These are phyloP conservation scores for Columba livia DNA, from an alignment of 2,113 vertebrate genomes.

Conservation along the genomic window DNA sequence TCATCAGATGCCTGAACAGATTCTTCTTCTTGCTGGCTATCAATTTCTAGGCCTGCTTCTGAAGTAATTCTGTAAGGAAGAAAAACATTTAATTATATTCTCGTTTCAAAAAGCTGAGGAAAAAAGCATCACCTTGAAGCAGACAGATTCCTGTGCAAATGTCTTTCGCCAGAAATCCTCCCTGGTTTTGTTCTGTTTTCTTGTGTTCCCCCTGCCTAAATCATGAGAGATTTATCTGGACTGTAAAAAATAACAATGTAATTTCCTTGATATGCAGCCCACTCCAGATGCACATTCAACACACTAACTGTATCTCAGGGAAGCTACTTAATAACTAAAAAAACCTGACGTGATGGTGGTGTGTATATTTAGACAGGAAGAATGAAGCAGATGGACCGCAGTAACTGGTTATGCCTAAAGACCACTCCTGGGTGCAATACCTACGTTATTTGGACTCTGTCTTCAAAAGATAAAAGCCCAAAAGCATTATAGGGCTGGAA, in stretches of 20 bases:
- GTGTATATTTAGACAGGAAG: neutral
- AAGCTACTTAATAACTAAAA: neutral
- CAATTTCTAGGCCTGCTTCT: slow-evolving; percentile 85
- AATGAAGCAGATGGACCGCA: neutral
- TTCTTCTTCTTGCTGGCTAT: slow-evolving; percentile 90
- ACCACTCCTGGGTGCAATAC: neutral
- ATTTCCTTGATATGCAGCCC: neutral
- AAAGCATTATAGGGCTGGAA: neutral
- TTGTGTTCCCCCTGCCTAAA: neutral
- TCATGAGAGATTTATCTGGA: neutral
- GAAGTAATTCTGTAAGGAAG: slow-evolving; percentile 73
- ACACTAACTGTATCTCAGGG: neutral
- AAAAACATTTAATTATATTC: neutral
- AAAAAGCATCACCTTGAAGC: neutral
- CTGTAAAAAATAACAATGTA: neutral
- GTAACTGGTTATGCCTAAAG: neutral
- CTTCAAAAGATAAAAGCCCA: neutral
- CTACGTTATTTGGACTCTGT: neutral
- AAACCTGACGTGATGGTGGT: neutral
- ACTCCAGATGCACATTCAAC: neutral
- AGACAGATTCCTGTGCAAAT: neutral
- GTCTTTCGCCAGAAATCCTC: neutral
- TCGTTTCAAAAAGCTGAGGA: neutral
- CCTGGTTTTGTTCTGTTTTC: neutral
- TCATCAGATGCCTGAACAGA: slow-evolving; percentile 86